Base-by-base conservation (phyloP, 2,888 invertebrate species). In the Meliscaeva auricollis region DNA sequence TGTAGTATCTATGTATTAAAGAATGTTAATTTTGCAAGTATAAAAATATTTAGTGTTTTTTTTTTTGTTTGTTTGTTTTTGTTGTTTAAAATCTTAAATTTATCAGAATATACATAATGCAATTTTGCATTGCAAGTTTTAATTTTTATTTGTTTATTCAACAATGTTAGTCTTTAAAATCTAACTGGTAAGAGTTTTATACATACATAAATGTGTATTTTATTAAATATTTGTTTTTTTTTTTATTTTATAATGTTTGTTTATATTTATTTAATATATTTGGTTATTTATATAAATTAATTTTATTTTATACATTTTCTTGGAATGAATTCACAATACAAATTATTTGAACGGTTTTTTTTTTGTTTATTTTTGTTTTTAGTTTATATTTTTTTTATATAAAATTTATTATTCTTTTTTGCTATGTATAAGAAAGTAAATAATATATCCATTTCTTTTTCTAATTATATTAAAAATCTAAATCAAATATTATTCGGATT, bases 1-100 rank as follows among this genome's bases (percentile, higher is more conserved):
- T 41, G 26, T 52, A 80, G 60, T 74, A 72, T n/a, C n/a, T n/a
- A 72, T 72, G 66, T 72, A 81, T 81, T 80, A 85, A n/a, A 81
- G 85, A 81, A 85, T 77, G 66, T 85, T 73, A 85, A 85, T 81
- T 85, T 85, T 81, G 76, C 85, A 80, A 81, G 85, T 85, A 85
- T 81, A 85, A 85, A 84, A 85, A 85, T 38, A 85, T 85, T 80
- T 58, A n/a, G n/a, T 58, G 20, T 22, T 60, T 60, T 60, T 58
- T 58, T 22, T 52, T 3, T 26, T 26, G 2, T 38, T 38, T 2
- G 7, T 38, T 38, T 38, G 35, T 38, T 38, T 54, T 32, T 8
- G 17, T 54, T 60, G 48, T 44, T 75, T 75, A 60, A 80, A 80
- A 73, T 69, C 85, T 85, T 85, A 85, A 81, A 68, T 44, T 62